Conservation (phyloP, 2,797 vertebrate genomes). For the Mormyrops attenuatus region DNA sequence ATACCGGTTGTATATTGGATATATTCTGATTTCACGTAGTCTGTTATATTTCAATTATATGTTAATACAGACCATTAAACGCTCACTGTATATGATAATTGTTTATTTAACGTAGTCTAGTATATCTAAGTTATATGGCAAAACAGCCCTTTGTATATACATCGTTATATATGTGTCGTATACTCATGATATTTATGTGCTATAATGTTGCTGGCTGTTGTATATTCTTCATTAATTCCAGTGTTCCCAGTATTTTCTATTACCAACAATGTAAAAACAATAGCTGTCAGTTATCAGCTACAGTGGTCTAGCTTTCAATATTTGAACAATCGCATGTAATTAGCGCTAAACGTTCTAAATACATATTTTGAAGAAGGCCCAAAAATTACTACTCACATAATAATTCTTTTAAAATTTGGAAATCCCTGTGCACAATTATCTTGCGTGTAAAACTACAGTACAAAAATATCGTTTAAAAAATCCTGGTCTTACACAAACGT, state of each 20-base stretch:
- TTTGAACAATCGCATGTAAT: background rate
- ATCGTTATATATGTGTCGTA: background rate
- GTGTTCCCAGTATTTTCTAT: background rate
- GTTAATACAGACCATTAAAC: background rate
- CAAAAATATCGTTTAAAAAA: background rate
- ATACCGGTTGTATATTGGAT: background rate
- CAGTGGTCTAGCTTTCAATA: background rate
- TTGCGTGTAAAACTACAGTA: background rate
- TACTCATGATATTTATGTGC: background rate
- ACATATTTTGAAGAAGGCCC: conserved; percentile 2
- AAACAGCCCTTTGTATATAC: background rate
- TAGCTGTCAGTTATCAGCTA: background rate
- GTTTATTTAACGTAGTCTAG: background rate
- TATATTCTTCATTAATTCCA: background rate
- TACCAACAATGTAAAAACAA: background rate
- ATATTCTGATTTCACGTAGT: background rate
- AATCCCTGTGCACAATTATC: background rate
- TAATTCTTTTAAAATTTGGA: background rate
- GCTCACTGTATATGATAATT: background rate
- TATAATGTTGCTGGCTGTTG: background rate
- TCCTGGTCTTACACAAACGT: background rate
- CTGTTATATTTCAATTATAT: background rate
- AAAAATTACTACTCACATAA: conserved; percentile 9
- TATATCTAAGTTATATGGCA: background rate
- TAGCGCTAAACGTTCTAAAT: background rate